Base-by-base conservation (phyloP, 92 coral and sea anemone genomes). In the Diadumene lineata region DNA sequence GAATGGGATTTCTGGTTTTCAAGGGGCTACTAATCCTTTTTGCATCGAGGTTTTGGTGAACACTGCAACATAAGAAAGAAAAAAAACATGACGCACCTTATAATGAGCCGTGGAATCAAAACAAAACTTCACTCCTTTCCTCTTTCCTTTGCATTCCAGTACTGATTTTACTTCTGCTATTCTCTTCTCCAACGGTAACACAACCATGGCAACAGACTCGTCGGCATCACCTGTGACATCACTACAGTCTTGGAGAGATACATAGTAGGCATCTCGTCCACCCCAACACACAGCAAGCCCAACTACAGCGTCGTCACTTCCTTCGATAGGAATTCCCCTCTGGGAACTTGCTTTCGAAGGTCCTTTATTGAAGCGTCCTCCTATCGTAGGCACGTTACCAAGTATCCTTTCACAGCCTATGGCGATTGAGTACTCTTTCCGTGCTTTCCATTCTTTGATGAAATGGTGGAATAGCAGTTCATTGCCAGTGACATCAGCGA, bases 281-380 rank as follows among this genome's bases (percentile, higher is more conserved):
- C 90, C 85, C 97, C 99, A 96, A 77, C 96, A 86, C 64, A 92
- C 91, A 27, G 99, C 96, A 34, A 92, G 22, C 31, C 99, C 99
- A 7, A 89, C 92, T 18, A 96, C 80, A 4, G 70, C 79, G 29
- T 86, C 86, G 64, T 87, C 94, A 24, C 84, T 89, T 15, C 84
- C 99, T 22, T 87, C 97, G 51, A 96, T 82, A 19, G 76, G 68
- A 21, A 96, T 75, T 17, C 89, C 97, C 48, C 70, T 75, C 51
- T 65, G 66, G 46, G 70, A 19, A 43, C 82, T 71, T 48, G 71
- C 58, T 33, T 69, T 65, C 1, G 50, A 31, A 26, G 82, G 75
- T 21, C 74, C 87, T 30, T 87, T 82, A 70, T 85, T 84, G 80
- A 92, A 96, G 25, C 92, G 89, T 1, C 84, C 92, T 44, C 99